These are phyloP conservation scores for Taenioides sp. DNA, from an alignment of 2,797 vertebrate species.

Conservation along the genomic window DNA sequence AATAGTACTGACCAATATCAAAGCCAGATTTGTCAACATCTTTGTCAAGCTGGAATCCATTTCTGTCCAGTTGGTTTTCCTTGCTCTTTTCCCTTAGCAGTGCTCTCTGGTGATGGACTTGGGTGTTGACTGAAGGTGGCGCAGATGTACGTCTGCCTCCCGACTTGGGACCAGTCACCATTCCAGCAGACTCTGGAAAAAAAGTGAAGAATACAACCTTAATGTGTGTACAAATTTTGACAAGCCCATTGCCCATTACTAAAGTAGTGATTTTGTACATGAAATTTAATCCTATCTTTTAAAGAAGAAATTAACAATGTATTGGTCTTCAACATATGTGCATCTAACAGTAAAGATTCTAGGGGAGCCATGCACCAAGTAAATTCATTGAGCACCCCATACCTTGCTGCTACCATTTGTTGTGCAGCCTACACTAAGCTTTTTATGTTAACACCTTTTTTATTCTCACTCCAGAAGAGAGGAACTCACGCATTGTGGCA, in stretches of 20 bases:
- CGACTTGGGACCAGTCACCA: constrained; percentile 62
- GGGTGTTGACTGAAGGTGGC: constrained; percentile 71
- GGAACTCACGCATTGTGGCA: constrained; percentile 85
- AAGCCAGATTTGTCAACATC: constrained; percentile 66
- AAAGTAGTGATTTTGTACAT: background rate
- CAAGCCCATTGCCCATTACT: background rate
- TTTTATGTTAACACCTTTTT: background rate
- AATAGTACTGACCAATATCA: constrained; percentile 72
- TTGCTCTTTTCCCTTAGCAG: constrained; percentile 80
- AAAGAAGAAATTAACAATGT: background rate
- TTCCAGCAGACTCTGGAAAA: constrained; percentile 58
- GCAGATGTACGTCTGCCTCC: constrained; percentile 76
- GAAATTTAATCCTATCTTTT: background rate
- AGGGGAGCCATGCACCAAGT: background rate
- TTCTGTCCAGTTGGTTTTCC: constrained; percentile 77
- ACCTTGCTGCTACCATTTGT: background rate
- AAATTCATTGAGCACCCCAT: background rate
- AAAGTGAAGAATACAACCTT: background rate
- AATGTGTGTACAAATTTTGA: background rate
- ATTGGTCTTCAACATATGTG: background rate
- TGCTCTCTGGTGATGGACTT: constrained; percentile 71
- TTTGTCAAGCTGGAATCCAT: constrained; percentile 71
- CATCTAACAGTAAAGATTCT: background rate
- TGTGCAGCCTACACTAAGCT: background rate
- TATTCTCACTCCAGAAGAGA: background rate